These are phyloP conservation scores for Willisornis vidua DNA, from an alignment of 2,113 vertebrate species.

Conservation along the genomic window DNA sequence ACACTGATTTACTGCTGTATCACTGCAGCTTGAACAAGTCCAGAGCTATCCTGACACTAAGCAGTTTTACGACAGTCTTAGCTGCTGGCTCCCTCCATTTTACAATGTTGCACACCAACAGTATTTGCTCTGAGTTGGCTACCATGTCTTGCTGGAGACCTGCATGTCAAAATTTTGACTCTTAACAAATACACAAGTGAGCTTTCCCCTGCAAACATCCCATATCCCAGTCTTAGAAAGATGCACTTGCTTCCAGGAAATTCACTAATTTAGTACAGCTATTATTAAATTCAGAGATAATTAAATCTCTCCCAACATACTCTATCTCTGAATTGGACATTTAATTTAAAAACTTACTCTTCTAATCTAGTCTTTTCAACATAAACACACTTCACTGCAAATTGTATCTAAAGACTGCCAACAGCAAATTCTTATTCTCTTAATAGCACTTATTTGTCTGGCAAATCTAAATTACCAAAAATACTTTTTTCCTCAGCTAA, in stretches of 20 bases:
- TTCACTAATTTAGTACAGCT: background rate
- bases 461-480: background rate
- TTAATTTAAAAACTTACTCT: background rate
- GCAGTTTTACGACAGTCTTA: background rate
- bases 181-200: background rate
- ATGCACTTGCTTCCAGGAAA: background rate
- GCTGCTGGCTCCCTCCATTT: background rate
- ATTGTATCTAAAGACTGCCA: background rate
- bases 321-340: background rate
- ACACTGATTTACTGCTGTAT: background rate
- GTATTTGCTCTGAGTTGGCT: background rate
- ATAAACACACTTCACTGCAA: background rate
- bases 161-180: background rate
- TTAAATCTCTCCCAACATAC: background rate
- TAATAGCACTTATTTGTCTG: background rate
- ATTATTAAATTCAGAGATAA: background rate
- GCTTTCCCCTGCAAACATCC: background rate
- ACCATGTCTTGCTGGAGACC: background rate
- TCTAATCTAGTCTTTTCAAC: background rate
- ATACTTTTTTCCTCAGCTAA: background rate
- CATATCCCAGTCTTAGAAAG: background rate
- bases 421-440: background rate
- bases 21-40: background rate
- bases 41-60: background rate
- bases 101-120: background rate